Conservation (phyloP, 2,113 vertebrate species). For the Cyprinodon tularosa region DNA sequence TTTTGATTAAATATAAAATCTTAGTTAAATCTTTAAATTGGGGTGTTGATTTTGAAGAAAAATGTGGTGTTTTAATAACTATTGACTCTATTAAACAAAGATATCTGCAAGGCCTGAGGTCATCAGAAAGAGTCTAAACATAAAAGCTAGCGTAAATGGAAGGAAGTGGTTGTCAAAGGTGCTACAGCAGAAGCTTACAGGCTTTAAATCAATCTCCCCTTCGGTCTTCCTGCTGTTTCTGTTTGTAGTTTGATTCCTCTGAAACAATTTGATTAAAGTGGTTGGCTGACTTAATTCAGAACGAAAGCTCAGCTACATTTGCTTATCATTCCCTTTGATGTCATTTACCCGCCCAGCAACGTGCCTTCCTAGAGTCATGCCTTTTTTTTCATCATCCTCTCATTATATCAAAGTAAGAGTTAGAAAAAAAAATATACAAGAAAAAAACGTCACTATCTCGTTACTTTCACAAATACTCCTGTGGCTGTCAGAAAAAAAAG, state of each 20-base stretch:
- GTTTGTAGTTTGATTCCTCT: conserved; percentile 68
- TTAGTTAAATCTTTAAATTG: neutral
- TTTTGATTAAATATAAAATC: neutral
- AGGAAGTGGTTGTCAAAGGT: conserved; percentile 29
- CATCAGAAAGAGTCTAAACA: conserved; percentile 12
- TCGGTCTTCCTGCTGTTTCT: conserved; percentile 20
- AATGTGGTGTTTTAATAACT: neutral
- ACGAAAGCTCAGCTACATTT: conserved; percentile 68
- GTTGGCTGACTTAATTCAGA: conserved; percentile 67
- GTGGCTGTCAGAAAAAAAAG: conserved; percentile 70
- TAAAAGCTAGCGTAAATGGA: conserved; percentile 1
- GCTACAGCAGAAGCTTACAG: conserved; percentile 27
- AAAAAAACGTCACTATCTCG: conserved; percentile 56
- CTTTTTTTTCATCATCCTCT: conserved; percentile 69
- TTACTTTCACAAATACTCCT: conserved; percentile 76
- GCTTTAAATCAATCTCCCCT: conserved; percentile 39
- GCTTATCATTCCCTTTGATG: conserved; percentile 76
- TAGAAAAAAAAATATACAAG: conserved; percentile 6
- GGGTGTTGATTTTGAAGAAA: neutral
- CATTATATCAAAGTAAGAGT: conserved; percentile 55
- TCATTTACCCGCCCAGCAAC: conserved; percentile 47
- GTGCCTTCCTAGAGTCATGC: conserved; percentile 64
- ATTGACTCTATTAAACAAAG: neutral
- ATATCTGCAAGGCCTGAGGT: conserved; percentile 1
- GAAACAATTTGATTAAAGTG: conserved; percentile 77